phyloP scores from a whole-genome alignment of 1,140 invertebrate species.

The Globodera ellingtonae region DNA sequence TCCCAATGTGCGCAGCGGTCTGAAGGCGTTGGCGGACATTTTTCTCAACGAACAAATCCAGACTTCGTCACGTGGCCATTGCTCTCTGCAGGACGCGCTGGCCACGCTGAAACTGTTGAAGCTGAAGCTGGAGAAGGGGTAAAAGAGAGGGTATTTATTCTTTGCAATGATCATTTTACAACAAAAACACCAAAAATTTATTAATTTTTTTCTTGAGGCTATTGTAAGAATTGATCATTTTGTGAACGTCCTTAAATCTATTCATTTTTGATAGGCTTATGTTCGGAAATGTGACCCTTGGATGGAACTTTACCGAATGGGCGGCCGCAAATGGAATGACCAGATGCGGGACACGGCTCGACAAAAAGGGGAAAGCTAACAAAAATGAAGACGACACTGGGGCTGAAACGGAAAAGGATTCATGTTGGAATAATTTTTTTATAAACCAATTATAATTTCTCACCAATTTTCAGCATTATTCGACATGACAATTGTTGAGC shows the following conservation, averaged over 20 bases:
- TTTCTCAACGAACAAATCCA: constrained; percentile 40
- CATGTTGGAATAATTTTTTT: not conserved
- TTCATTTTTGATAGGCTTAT: constrained; percentile 23
- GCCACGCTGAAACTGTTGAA: constrained; percentile 37
- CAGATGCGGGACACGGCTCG: constrained; percentile 18
- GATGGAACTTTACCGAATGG: constrained; percentile 33
- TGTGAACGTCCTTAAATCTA: not conserved
- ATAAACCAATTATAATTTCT: not conserved
- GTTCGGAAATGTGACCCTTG: constrained; percentile 34
- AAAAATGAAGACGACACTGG: not conserved
- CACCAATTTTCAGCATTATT: not conserved
- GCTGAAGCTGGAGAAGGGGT: constrained; percentile 43
- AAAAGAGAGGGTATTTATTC: not conserved
- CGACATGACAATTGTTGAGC: not conserved
- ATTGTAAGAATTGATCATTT: too few species aligned
- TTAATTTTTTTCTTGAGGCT: not conserved
- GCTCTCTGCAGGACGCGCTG: constrained; percentile 37
- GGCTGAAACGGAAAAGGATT: not conserved
- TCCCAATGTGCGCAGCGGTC: constrained; percentile 23
- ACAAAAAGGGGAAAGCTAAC: not conserved
- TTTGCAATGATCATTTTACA: not conserved
- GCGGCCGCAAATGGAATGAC: constrained; percentile 32
- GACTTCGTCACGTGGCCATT: constrained; percentile 28
- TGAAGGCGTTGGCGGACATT: constrained; percentile 32
- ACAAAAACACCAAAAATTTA: not conserved